Conservation (phyloP, 2,113 vertebrate species). For the Neotoma lepida region DNA sequence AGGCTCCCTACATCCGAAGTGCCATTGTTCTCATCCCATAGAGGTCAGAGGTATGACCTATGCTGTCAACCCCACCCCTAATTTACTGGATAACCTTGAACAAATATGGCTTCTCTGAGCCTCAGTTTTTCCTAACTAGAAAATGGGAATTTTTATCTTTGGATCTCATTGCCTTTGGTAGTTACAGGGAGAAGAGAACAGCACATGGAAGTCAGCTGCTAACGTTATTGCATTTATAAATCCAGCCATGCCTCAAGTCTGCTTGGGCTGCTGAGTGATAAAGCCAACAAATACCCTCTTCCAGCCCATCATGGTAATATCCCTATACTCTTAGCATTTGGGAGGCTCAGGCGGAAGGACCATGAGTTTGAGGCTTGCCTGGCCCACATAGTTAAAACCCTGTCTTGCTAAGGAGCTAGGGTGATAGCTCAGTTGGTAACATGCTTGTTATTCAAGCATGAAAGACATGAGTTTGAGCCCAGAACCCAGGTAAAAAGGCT, state of each 20-base stretch:
- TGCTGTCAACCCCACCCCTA: neutral
- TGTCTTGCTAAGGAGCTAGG: neutral
- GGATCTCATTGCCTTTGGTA: neutral
- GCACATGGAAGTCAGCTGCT: neutral
- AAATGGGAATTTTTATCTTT: neutral
- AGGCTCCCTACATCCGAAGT: neutral
- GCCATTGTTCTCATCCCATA: neutral
- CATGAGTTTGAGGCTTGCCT: neutral
- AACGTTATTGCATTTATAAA: neutral
- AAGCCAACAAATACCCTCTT: slow-evolving; percentile 14
- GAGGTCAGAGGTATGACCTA: neutral
- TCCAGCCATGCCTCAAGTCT: slow-evolving; percentile 47
- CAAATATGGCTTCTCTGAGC: neutral
- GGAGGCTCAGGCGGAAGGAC: neutral
- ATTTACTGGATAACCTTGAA: neutral
- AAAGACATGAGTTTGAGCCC: neutral
- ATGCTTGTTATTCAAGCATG: neutral
- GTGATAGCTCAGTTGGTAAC: neutral
- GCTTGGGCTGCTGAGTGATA: neutral
- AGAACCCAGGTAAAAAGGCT: neutral
- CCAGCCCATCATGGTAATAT: neutral
- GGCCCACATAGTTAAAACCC: too few relatives aligned
- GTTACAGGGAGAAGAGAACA: neutral
- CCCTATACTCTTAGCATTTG: neutral
- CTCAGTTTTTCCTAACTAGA: slow-evolving; percentile 9